phyloP scores from a whole-genome alignment of 2,888 invertebrate species.

The Drosophila percnosoma region DNA sequence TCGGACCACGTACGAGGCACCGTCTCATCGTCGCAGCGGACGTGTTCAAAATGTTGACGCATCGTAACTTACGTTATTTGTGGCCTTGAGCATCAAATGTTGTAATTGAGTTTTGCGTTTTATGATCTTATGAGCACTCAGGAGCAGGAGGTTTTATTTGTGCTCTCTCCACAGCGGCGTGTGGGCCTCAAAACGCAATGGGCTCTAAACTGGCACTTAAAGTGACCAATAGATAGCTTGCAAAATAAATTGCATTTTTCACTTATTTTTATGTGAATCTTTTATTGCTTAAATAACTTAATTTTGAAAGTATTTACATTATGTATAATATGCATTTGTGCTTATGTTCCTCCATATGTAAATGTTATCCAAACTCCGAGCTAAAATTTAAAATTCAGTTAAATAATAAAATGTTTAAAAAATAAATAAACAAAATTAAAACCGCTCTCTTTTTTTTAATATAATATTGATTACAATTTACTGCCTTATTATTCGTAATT shows the following conservation, averaged over 20 bases:
- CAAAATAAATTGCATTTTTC: constrained; percentile 52
- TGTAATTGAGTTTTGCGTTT: constrained; percentile 80
- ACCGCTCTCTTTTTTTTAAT: background rate
- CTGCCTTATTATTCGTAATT: background rate
- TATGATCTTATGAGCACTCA: constrained; percentile 61
- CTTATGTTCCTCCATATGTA: too few species aligned
- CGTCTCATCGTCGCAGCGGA: constrained; percentile 16
- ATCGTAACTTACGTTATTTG: constrained; percentile 79
- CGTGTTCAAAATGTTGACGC: constrained; percentile 72
- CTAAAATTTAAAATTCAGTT: background rate
- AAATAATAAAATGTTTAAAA: too few species aligned
- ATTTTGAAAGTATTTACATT: constrained; percentile 1
- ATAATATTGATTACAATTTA: background rate
- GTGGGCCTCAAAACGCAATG: constrained; percentile 46
- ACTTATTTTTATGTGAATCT: constrained; percentile 28
- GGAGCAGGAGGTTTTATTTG: constrained; percentile 61
- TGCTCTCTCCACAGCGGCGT: constrained; percentile 40
- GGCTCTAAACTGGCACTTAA: constrained; percentile 50
- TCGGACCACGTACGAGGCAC: constrained; percentile 19
- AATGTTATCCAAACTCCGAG: background rate
- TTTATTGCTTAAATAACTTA: constrained; percentile 27
- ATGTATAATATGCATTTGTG: background rate
- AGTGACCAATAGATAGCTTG: constrained; percentile 45
- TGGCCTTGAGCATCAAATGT: constrained; percentile 78
- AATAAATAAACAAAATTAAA: too few species aligned